A percentile compares a stretch with the other conserved stretches of the same genome.
These are phyloP conservation scores for Diadegma fenestrale DNA, from an alignment of 2,888 invertebrate species.

Conservation along the genomic window DNA sequence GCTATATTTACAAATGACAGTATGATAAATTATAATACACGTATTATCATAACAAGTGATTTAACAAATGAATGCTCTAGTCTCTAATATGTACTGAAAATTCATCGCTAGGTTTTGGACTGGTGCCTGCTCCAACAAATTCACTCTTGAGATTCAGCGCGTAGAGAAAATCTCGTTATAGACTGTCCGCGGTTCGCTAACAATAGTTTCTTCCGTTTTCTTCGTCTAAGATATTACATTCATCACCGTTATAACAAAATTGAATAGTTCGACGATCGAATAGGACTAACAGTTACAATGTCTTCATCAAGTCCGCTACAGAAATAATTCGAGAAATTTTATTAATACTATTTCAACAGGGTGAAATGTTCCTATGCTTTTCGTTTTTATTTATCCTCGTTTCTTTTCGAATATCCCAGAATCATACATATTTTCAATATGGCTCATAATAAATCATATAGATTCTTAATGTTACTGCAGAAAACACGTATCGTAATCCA, in stretches of 20 bases:
- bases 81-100: conserved; percentile 80
- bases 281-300: conserved; percentile 56
- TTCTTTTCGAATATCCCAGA: conserved; percentile 33
- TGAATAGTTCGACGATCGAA: conserved; percentile 66
- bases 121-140: conserved; percentile 77
- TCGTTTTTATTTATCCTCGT: background rate
- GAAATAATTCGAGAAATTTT: conserved; percentile 67
- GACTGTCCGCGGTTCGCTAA: conserved; percentile 40
- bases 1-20: conserved; percentile 83
- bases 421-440: conserved; percentile 31
- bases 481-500: conserved; percentile 57
- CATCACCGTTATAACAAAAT: conserved; percentile 66
- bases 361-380: conserved; percentile 26
- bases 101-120: conserved; percentile 78
- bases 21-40: conserved; percentile 84
- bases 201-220: conserved; percentile 60
- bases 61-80: conserved; percentile 83
- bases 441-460: conserved; percentile 53
- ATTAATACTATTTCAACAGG: conserved; percentile 53
- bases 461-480: conserved; percentile 55
- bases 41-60: conserved; percentile 81
- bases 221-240: conserved; percentile 59
- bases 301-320: conserved; percentile 54
- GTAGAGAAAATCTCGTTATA: conserved; percentile 68
- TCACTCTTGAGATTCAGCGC: conserved; percentile 75